phyloP scores from a whole-genome alignment of 2,888 invertebrate species.

The Icerya purchasi region DNA sequence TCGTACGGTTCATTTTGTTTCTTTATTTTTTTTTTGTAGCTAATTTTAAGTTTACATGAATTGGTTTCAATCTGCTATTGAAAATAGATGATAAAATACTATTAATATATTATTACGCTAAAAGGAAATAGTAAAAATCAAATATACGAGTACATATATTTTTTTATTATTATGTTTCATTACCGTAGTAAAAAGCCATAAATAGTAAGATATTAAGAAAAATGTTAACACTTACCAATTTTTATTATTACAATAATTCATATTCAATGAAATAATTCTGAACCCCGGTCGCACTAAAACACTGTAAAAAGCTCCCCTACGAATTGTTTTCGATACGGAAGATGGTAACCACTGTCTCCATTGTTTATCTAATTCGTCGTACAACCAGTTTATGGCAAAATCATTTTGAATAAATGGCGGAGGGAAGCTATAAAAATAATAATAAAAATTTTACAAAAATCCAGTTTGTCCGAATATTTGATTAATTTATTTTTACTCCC shows the following conservation, averaged over 20 bases:
- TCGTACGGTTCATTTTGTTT: too few relatives aligned
- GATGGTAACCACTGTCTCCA: conserved; percentile 84
- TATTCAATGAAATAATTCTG: conserved; percentile 79
- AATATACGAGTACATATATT: background rate
- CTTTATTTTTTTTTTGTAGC: too few relatives aligned
- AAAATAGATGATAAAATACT: background rate
- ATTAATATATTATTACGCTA: too few relatives aligned
- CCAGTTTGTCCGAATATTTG: too few relatives aligned
- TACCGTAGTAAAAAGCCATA: too few relatives aligned
- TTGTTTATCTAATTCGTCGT: conserved; percentile 65
- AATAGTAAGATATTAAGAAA: too few relatives aligned
- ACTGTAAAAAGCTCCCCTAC: conserved; percentile 77
- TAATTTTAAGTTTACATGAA: too few relatives aligned
- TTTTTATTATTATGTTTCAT: too few relatives aligned
- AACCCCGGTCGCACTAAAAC: conserved; percentile 75
- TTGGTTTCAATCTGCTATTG: too few relatives aligned
- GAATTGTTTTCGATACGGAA: conserved; percentile 64
- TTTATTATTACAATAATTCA: conserved; percentile 88
- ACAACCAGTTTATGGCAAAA: conserved; percentile 74
- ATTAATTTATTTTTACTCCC: too few relatives aligned
- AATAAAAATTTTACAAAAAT: background rate
- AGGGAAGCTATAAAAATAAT: conserved; percentile 43
- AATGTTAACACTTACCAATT: conserved; percentile 65
- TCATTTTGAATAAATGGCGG: conserved; percentile 68
- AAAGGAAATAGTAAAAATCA: background rate